Evolutionary conservation across 2,888 invertebrate genomes (phyloP), one percentile per base, ranked within the genome.

Genomic region (Saturnia pavonia): DNA sequence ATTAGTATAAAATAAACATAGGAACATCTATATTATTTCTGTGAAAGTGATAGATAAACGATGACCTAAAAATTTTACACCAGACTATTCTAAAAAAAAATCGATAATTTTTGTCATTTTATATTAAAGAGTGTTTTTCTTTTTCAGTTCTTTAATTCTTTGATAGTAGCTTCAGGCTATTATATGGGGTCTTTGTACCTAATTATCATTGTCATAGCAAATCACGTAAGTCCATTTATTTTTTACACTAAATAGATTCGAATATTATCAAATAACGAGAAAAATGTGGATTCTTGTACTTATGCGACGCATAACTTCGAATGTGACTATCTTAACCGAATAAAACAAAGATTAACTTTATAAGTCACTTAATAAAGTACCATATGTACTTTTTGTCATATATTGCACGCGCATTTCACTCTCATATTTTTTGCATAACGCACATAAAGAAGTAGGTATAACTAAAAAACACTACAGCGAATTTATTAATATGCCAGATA

Each of bases 131-230:
- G 2, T 9, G 7, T 65, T 0, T n/a, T 65, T 40, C 40, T 40
- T 40, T 65, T 65, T 40, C 65, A 65, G 65, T 65, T 34, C 11
- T 65, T 65, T n/a, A 19, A n/a, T n/a, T 65, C n/a, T 40, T 65
- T 65, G 34, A 40, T 65, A 65, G n/a, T 40, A 40, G 19, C 65
- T 19, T 40, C 65, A 2, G 34, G 2, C 40, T n/a, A 65, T 22
- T 65, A 65, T 19, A 65, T 40, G 65, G 40, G n/a, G n/a, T 65
- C 19, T n/a, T 34, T 65, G 19, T 65, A 65, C 19, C 65, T 40
- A 16, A 65, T 65, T 14, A 19, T 65, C 65, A 19, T 19, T 7
- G 34, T 40, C 2, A 9, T 40, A 40, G 65, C 8, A n/a, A 65
- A 65, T 40, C 40, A 65, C 16, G 65, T 65, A 65, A 65, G 65